Conservation (phyloP, 1,140 invertebrate species). For the Zaprionus capensis region DNA sequence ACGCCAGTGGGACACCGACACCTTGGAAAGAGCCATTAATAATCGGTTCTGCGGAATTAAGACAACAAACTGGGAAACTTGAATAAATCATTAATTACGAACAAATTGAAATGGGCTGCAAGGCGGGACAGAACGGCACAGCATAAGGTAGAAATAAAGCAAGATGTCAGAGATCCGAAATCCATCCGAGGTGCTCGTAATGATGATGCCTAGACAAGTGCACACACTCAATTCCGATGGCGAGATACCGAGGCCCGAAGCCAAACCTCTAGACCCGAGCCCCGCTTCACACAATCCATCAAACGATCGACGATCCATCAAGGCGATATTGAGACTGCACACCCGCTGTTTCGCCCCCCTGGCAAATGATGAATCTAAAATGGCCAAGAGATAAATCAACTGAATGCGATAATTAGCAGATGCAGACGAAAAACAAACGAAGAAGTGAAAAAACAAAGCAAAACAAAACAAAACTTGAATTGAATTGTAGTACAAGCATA, state of each 20-base stretch:
- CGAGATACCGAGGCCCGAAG: not conserved
- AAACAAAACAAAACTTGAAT: slow-evolving; percentile 37
- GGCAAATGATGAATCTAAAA: slow-evolving; percentile 54
- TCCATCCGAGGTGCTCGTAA: slow-evolving; percentile 61
- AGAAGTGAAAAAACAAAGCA: slow-evolving; percentile 7
- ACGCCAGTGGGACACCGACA: slow-evolving; percentile 22
- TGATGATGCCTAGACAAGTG: slow-evolving; percentile 72
- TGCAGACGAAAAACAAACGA: slow-evolving; percentile 46
- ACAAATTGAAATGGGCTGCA: slow-evolving; percentile 64
- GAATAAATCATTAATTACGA: slow-evolving; percentile 77
- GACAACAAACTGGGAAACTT: slow-evolving; percentile 68
- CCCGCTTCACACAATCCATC: slow-evolving; percentile 77
- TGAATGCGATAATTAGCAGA: slow-evolving; percentile 62
- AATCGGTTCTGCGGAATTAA: slow-evolving; percentile 74
- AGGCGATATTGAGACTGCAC: slow-evolving; percentile 54
- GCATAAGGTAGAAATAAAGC: slow-evolving; percentile 57
- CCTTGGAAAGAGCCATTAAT: slow-evolving; percentile 54
- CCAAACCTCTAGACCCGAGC: not conserved
- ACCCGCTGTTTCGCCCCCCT: slow-evolving; percentile 21
- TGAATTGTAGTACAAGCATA: slow-evolving; percentile 39
- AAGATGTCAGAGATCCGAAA: slow-evolving; percentile 82
- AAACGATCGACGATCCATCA: slow-evolving; percentile 78
- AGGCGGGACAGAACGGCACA: slow-evolving; percentile 33
- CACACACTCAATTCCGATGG: slow-evolving; percentile 29
- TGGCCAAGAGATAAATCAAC: slow-evolving; percentile 73